Percentiles rank a stretch among this genome's conserved stretches.
Evolutionary conservation across 2,888 invertebrate species (phyloP).

Genomic region (Anthophora plumipes): DNA sequence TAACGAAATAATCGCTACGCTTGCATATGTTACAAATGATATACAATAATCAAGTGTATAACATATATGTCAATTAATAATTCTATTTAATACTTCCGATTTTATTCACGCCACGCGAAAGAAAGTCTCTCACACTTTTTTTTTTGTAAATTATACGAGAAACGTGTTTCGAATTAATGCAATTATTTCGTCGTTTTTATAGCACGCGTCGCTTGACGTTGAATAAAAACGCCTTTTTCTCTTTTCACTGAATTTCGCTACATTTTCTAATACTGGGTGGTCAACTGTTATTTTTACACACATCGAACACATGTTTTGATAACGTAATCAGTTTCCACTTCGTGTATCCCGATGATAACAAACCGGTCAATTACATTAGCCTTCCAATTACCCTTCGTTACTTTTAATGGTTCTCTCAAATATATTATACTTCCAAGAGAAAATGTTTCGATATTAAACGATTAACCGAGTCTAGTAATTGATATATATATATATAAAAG

Average conservation of each 20-base stretch:
- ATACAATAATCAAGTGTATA: too few species aligned
- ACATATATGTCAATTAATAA: too few species aligned
- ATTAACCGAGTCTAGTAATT: neutral
- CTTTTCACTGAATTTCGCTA: constrained; percentile 33
- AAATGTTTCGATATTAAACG: neutral
- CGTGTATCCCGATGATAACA: constrained; percentile 20
- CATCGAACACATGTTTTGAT: constrained; percentile 52
- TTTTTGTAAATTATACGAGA: neutral
- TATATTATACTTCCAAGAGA: neutral
- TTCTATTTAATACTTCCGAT: too few species aligned
- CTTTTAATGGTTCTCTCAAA: neutral
- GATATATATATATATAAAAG: too few species aligned
- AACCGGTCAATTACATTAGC: constrained; percentile 38
- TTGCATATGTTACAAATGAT: too few species aligned
- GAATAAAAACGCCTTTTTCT: constrained; percentile 16
- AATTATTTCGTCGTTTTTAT: too few species aligned
- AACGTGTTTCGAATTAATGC: too few species aligned
- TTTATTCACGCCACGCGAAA: too few species aligned
- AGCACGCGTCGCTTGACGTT: too few species aligned
- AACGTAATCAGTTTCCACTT: constrained; percentile 53
- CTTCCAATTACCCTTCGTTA: constrained; percentile 27
- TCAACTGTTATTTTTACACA: constrained; percentile 54
- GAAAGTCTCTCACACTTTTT: neutral
- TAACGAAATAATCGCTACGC: too few species aligned
- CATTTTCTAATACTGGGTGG: constrained; percentile 40